These are phyloP conservation scores for Calypte anna DNA, from an alignment of 2,113 vertebrate species.

Conservation along the genomic window DNA sequence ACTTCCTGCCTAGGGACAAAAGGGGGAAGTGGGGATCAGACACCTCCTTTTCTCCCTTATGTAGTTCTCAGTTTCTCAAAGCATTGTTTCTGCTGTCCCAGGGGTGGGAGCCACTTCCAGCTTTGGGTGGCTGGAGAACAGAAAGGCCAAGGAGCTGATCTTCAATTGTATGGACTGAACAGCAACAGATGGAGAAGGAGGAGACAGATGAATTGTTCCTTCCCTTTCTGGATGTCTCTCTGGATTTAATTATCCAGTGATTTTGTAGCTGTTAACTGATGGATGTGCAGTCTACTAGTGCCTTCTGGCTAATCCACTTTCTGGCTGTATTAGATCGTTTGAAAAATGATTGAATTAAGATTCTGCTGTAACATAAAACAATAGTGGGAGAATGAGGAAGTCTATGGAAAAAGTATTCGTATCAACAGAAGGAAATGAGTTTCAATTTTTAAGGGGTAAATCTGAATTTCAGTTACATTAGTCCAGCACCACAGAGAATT, in stretches of 20 bases:
- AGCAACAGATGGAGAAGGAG: slow-evolving; percentile 37
- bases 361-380: slow-evolving; percentile 16
- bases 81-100: neutral
- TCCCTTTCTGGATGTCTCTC: slow-evolving; percentile 31
- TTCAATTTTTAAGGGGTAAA: neutral
- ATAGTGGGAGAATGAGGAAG: slow-evolving; percentile 22
- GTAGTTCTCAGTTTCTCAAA: neutral
- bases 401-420: neutral
- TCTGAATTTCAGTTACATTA: neutral
- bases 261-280: slow-evolving; percentile 24
- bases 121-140: neutral
- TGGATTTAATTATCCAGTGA: slow-evolving; percentile 51
- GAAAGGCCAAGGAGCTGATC: neutral
- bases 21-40: neutral
- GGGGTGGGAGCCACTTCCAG: neutral
- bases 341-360: slow-evolving; percentile 34
- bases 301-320: slow-evolving; percentile 52
- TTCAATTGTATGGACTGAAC: neutral
- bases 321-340: slow-evolving; percentile 18
- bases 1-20: neutral
- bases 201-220: slow-evolving; percentile 13
- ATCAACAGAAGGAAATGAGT: neutral
- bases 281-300: neutral
- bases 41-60: neutral
- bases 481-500: neutral